Evolutionary conservation across 2,888 invertebrate genomes (phyloP).

Genomic region (Ornithoptera alexandrae): DNA sequence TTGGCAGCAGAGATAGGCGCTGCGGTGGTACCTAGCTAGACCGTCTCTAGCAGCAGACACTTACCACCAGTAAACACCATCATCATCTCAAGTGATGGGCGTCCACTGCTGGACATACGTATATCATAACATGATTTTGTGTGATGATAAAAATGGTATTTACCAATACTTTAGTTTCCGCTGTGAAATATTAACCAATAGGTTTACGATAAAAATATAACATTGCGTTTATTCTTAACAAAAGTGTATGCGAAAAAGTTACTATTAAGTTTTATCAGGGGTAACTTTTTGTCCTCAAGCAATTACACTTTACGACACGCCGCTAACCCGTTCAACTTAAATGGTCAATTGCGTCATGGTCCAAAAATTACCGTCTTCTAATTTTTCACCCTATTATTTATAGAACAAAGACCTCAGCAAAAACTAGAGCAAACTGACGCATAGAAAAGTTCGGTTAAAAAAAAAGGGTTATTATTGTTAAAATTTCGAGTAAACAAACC

Average conservation of each 20-base stretch:
- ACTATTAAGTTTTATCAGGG: constrained; percentile 11
- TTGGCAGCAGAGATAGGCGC: no score
- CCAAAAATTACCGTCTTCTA: constrained; percentile 39
- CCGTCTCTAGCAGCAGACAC: no score
- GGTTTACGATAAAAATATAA: background rate
- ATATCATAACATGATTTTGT: no score
- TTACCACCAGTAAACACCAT: no score
- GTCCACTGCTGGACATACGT: no score
- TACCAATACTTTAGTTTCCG: no score
- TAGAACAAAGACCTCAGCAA: constrained; percentile 43
- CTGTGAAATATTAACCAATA: background rate
- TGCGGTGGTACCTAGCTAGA: no score
- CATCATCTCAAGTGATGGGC: no score
- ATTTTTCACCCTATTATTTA: constrained; percentile 50
- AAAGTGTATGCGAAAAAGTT: constrained; percentile 13
- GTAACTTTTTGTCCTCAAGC: constrained; percentile 23
- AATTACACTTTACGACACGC: constrained; percentile 60
- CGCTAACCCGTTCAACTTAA: constrained; percentile 55
- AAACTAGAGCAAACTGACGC: constrained; percentile 58
- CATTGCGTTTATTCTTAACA: constrained; percentile 30
- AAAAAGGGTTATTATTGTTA: constrained; percentile 45
- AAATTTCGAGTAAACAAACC: constrained; percentile 45
- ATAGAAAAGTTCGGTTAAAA: constrained; percentile 39
- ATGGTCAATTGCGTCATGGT: constrained; percentile 48
- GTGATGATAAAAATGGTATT: no score